A percentile compares a stretch with the other conserved stretches of the same genome.
phyloP scores from a whole-genome alignment of 2,113 vertebrate genomes.

The Pogonocichla stellata region DNA sequence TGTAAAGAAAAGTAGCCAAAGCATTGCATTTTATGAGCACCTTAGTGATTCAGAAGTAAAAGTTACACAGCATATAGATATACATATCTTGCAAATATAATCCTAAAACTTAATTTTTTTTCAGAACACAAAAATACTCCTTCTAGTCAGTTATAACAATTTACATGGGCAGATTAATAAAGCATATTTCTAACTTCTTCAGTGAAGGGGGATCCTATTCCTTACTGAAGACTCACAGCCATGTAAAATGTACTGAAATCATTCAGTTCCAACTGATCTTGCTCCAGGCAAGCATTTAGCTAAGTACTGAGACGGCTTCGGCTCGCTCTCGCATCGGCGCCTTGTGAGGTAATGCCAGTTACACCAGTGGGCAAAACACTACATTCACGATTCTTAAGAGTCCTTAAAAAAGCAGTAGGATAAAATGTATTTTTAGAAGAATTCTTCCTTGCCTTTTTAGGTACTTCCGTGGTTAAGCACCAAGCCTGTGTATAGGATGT shows the following conservation, averaged over 20 bases:
- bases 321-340: background rate
- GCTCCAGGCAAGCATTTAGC: background rate
- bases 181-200: background rate
- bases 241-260: background rate
- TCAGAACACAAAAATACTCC: background rate
- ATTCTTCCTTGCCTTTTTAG: background rate
- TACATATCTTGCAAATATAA: background rate
- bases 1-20: background rate
- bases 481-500: background rate
- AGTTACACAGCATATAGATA: background rate
- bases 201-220: background rate
- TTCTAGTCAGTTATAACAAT: background rate
- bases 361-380: background rate
- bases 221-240: background rate
- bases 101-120: background rate
- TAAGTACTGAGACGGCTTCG: background rate
- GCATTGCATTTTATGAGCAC: background rate
- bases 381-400: background rate
- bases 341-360: background rate
- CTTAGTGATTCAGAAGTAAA: background rate
- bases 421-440: background rate
- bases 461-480: background rate
- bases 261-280: background rate
- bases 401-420: background rate
- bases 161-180: background rate